phyloP scores from a whole-genome alignment of 2,797 vertebrate species.

The Centropyge bicolor region DNA sequence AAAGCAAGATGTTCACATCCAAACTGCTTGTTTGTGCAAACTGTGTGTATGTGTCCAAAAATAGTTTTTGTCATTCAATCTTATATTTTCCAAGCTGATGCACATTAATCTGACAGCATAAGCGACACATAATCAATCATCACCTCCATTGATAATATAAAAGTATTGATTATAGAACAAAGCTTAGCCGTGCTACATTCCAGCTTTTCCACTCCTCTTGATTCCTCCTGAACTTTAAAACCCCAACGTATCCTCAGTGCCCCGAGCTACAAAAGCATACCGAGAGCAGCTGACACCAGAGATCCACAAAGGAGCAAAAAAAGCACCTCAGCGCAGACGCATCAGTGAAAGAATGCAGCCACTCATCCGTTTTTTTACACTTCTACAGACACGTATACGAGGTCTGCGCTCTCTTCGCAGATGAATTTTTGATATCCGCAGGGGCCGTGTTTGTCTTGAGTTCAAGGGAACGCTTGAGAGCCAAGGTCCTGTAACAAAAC shows the following conservation, averaged over 20 bases:
- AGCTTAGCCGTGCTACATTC: not conserved
- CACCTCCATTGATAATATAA: not conserved
- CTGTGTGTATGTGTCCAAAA: not conserved
- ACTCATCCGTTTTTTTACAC: conserved; percentile 27
- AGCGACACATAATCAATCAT: not conserved
- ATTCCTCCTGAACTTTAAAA: conserved; percentile 16
- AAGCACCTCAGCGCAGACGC: conserved; percentile 5
- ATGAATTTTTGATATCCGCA: conserved; percentile 44
- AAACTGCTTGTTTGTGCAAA: not conserved
- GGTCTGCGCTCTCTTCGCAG: conserved; percentile 17
- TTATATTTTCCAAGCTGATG: not conserved
- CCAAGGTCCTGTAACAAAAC: conserved; percentile 32
- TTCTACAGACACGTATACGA: conserved; percentile 3
- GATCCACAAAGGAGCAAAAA: conserved; percentile 35
- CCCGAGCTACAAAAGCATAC: conserved; percentile 6
- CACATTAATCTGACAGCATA: not conserved
- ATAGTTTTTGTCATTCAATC: not conserved
- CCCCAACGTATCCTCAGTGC: not conserved
- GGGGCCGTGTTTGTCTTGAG: conserved; percentile 39
- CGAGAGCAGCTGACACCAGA: conserved; percentile 19
- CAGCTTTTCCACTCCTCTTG: not conserved
- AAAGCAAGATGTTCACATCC: not conserved
- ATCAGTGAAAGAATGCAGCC: conserved; percentile 19
- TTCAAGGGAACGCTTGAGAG: conserved; percentile 24
- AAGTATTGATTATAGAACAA: not conserved